Conservation (phyloP, 2,113 vertebrate species). For the Cettia cetti region DNA sequence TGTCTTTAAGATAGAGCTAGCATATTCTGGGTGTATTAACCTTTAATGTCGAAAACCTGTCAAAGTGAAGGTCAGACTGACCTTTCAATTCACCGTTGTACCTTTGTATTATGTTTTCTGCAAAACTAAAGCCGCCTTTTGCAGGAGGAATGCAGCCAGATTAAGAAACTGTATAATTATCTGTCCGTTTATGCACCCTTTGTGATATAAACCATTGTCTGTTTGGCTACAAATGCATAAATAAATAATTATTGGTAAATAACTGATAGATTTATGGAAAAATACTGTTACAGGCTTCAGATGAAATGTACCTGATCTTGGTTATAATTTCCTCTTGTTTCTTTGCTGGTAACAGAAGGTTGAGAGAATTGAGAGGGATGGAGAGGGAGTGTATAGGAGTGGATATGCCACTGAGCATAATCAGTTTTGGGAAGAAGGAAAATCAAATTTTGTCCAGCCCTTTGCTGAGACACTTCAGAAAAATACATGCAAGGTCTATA, state of each 20-base stretch:
- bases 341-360: neutral
- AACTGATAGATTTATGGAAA: neutral
- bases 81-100: neutral
- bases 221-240: neutral
- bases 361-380: neutral
- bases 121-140: neutral
- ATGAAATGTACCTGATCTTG: neutral
- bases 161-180: neutral
- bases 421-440: neutral
- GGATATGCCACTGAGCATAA: neutral
- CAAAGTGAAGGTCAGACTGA: slow-evolving; percentile 5
- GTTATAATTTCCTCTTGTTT: neutral
- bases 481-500: neutral
- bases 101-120: neutral
- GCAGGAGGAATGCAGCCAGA: neutral
- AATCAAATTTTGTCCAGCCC: neutral
- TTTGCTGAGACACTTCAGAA: neutral
- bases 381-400: neutral
- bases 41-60: slow-evolving; percentile 12
- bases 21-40: neutral
- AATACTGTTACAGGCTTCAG: neutral
- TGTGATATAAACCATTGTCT: neutral
- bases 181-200: neutral
- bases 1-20: neutral
- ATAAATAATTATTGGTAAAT: neutral